Percentiles rank a stretch among this genome's conserved stretches.
Evolutionary conservation across 2,113 vertebrate genomes (phyloP).

Genomic region (Anoplopoma fimbria): DNA sequence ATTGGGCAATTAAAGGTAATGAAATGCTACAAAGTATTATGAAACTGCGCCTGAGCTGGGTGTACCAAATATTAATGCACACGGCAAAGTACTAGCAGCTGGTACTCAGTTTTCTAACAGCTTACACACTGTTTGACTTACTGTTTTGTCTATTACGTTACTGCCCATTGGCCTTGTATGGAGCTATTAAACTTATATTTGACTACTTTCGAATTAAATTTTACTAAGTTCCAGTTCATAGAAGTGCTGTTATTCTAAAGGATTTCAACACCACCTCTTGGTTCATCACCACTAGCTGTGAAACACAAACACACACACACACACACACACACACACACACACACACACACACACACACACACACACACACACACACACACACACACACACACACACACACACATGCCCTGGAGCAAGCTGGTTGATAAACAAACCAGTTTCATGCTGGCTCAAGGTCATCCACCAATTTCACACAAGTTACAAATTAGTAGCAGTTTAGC

Average conservation of each 20-base stretch:
- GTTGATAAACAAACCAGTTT: conserved; percentile 12
- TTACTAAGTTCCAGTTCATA: conserved; percentile 4
- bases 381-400: conserved; percentile 5
- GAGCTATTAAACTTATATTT: conserved; percentile 55
- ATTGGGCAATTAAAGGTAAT: conserved; percentile 77
- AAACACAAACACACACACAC: neutral
- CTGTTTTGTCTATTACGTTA: conserved; percentile 32
- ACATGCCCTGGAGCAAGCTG: conserved; percentile 13
- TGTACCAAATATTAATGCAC: conserved; percentile 57
- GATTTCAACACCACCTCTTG: conserved; percentile 21
- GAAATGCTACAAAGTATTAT: conserved; percentile 64
- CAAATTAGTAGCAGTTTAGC: conserved; percentile 47
- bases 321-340: conserved; percentile 22
- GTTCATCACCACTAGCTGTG: no score
- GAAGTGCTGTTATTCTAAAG: conserved; percentile 6
- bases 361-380: no score
- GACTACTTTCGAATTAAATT: conserved; percentile 50
- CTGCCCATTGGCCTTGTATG: conserved; percentile 36
- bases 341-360: neutral
- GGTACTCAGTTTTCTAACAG: conserved; percentile 55
- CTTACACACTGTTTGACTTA: conserved; percentile 51
- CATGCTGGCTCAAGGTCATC: conserved; percentile 22
- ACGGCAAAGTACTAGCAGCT: conserved; percentile 61
- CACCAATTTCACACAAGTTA: conserved; percentile 40
- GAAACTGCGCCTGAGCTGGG: conserved; percentile 48